A percentile compares a stretch with the other conserved stretches of the same genome.
Conservation (phyloP, 2,888 invertebrate species). For the Cephonodes hylas region DNA sequence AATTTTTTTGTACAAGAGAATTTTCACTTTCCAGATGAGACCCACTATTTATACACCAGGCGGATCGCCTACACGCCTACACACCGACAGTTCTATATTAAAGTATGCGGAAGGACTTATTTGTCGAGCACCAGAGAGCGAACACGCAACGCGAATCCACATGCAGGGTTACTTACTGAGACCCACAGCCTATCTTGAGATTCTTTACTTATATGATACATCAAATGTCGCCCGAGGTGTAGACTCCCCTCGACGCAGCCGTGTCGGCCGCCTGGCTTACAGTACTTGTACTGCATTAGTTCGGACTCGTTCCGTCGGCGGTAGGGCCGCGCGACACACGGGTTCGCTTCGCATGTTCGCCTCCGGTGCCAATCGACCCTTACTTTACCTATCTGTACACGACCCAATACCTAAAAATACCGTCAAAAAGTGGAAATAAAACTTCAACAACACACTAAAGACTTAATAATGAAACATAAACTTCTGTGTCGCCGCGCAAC, state of each 20-base stretch:
- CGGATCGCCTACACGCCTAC: constrained; percentile 16
- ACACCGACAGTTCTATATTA: constrained; percentile 15
- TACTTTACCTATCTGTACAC: constrained; percentile 24
- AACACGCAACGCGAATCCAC: background rate
- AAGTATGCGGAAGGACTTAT: constrained; percentile 24
- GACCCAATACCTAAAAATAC: constrained; percentile 39
- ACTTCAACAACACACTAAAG: constrained; percentile 44
- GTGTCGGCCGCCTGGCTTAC: background rate
- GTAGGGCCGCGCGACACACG: too few relatives aligned
- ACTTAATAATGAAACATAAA: constrained; percentile 21
- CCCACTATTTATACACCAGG: constrained; percentile 17
- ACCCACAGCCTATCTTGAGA: too few relatives aligned
- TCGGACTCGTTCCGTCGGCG: background rate
- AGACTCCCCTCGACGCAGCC: too few relatives aligned
- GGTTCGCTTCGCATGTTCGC: background rate
- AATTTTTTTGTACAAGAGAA: constrained; percentile 67
- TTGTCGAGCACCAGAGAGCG: constrained; percentile 16
- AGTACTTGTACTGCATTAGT: background rate
- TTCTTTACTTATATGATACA: background rate
- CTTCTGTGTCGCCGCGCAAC: background rate
- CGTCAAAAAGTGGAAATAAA: constrained; percentile 32
- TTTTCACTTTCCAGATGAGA: constrained; percentile 33
- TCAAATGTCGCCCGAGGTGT: too few relatives aligned
- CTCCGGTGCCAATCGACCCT: constrained; percentile 1
- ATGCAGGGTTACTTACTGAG: background rate